Evolutionary conservation across 2,888 invertebrate genomes (phyloP).

Genomic region (Caenorhabditis uteleia): DNA sequence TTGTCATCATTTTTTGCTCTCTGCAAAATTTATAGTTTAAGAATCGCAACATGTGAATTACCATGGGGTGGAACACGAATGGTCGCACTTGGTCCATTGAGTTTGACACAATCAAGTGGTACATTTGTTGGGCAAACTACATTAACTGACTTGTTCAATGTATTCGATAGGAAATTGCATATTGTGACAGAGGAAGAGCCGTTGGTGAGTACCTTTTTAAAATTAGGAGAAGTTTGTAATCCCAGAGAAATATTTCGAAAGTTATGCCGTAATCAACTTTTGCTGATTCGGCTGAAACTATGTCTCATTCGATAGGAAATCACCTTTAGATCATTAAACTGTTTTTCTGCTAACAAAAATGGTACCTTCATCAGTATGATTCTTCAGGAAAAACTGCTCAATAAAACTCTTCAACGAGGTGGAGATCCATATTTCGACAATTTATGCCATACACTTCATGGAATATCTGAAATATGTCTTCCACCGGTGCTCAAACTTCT

Average conservation of each 20-base stretch:
- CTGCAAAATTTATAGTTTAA: neutral
- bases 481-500: constrained; percentile 90
- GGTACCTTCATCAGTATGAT: too few species aligned
- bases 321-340: neutral
- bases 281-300: neutral
- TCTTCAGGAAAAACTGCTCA: constrained; percentile 88
- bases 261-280: neutral
- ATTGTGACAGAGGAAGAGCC: constrained; percentile 92
- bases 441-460: constrained; percentile 56
- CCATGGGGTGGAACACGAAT: constrained; percentile 63
- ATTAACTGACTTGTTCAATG: constrained; percentile 90
- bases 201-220: constrained; percentile 74
- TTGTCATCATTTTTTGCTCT: neutral
- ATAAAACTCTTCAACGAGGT: constrained; percentile 91
- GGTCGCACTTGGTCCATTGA: constrained; percentile 53
- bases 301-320: too few species aligned
- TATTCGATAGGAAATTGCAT: constrained; percentile 94
- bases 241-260: neutral
- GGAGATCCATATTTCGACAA: constrained; percentile 91
- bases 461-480: constrained; percentile 88
- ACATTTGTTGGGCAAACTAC: constrained; percentile 90
- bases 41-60: constrained; percentile 60
- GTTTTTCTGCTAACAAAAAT: too few species aligned
- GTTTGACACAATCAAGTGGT: constrained; percentile 73
- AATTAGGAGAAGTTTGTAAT: neutral